Percentiles rank a stretch among this genome's conserved stretches.
These are phyloP conservation scores for Otus sunia DNA, from an alignment of 2,113 vertebrate species.

Conservation along the genomic window DNA sequence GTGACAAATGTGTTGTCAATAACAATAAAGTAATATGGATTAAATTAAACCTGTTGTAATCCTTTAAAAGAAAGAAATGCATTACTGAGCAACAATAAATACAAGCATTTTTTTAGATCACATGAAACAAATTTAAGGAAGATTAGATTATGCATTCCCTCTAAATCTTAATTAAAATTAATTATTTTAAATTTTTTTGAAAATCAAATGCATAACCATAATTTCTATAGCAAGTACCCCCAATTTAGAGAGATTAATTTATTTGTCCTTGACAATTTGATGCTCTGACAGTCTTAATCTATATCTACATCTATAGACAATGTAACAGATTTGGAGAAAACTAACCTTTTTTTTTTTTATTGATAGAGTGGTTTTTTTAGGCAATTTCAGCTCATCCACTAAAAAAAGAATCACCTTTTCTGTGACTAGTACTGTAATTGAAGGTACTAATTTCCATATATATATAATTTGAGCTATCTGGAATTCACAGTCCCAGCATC, in stretches of 20 bases:
- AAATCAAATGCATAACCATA: neutral
- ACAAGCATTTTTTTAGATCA: neutral
- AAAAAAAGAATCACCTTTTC: neutral
- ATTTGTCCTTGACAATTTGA: neutral
- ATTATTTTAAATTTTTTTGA: neutral
- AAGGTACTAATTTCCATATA: neutral
- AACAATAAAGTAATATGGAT: neutral
- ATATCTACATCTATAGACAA: neutral
- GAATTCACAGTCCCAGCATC: neutral
- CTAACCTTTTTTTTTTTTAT: rapidly evolving
- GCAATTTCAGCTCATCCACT: neutral
- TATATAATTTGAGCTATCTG: neutral
- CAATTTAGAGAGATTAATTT: neutral
- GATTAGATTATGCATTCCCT: neutral
- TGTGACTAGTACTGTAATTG: neutral
- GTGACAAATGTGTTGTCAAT: neutral
- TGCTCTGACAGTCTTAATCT: neutral
- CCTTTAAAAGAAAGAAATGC: neutral
- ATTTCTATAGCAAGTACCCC: neutral
- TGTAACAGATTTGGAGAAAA: neutral
- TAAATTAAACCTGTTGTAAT: slow-evolving; percentile 10
- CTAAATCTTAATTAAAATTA: neutral
- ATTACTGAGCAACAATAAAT: neutral
- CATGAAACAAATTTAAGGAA: neutral
- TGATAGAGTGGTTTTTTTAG: neutral